These are phyloP conservation scores for Pyrrhosoma nymphula DNA, from an alignment of 2,888 invertebrate genomes.

Conservation along the genomic window DNA sequence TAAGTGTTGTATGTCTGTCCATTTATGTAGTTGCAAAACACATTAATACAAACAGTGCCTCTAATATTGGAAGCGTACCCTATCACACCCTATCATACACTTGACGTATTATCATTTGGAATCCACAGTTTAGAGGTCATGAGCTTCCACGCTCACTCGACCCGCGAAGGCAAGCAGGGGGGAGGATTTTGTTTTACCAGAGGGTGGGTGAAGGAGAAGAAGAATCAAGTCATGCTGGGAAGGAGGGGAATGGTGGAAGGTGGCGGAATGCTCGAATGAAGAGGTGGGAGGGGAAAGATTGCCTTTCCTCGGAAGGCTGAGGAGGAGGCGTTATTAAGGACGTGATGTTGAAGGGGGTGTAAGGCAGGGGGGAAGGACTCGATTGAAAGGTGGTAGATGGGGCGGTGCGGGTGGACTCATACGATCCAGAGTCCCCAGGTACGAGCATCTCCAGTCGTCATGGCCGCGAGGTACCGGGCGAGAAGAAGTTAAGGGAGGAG, in stretches of 20 bases:
- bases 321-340: slow-evolving; percentile 69
- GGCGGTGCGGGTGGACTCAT: slow-evolving; percentile 63
- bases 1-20: no score
- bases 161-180: neutral
- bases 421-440: slow-evolving; percentile 3
- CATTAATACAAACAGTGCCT: no score
- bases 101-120: no score
- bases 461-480: neutral
- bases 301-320: no score
- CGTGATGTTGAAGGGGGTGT: neutral
- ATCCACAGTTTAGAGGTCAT: neutral
- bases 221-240: neutral
- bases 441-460: slow-evolving; percentile 29
- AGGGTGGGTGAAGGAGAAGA: neutral
- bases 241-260: neutral
- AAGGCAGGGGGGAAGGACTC: no score
- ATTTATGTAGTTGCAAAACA: no score
- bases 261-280: neutral
- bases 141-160: neutral
- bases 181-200: no score
- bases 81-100: no score
- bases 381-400: neutral
- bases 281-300: slow-evolving; percentile 69
- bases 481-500: slow-evolving; percentile 33
- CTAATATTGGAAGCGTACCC: no score